Base-by-base conservation (phyloP, 2,113 vertebrate species). In the Symphodus melops region DNA sequence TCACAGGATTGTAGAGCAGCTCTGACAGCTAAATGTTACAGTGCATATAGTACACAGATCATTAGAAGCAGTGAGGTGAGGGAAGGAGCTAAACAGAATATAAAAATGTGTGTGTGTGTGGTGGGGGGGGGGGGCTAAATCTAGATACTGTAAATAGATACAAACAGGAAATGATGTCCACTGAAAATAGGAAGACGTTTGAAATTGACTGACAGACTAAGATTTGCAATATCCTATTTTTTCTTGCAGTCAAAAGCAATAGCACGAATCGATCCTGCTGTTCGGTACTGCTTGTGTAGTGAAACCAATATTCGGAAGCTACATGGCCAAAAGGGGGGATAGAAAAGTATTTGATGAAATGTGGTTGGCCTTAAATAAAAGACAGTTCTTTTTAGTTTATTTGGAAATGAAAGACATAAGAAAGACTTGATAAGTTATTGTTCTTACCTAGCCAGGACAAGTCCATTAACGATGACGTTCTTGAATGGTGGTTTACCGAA, bases 401-500 rank as follows among this genome's bases (percentile, higher is more conserved):
- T 9, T 49, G 19, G 16, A 41, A 73, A 44, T 59, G 1, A 53
- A 61, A 67, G 17, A n/a, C 6, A 13, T 9, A 77, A 5, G 7
- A 21, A 9, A 3, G 36, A 19, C 54, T 41, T 20, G 37, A n/a
- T 11, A 41, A 70, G 12, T 44, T 7, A 36, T 28, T 10, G 6
- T 13, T 90, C 89, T 77, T 83, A 96, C 98, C 98, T 97, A n/a
- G 98, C 98, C 10, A 99, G 94, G 42, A 99, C 95, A 0, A 99
- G 93, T 13, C 98, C 98, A 2, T 99, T 99, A 39, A 96, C 98
- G 41, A 99, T 99, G 70, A 99, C 97, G 9, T 99, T 99, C 92
- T 96, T 98, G 93, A 99, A 99, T 4, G 98, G 96, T 0, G 97
- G 97, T 75, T 91, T 96, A 64, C 98, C 98, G 86, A 99, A 99